A percentile compares a stretch with the other conserved stretches of the same genome.
These are phyloP conservation scores for Cerastoderma edule DNA, from an alignment of 2,888 invertebrate genomes.

Conservation along the genomic window DNA sequence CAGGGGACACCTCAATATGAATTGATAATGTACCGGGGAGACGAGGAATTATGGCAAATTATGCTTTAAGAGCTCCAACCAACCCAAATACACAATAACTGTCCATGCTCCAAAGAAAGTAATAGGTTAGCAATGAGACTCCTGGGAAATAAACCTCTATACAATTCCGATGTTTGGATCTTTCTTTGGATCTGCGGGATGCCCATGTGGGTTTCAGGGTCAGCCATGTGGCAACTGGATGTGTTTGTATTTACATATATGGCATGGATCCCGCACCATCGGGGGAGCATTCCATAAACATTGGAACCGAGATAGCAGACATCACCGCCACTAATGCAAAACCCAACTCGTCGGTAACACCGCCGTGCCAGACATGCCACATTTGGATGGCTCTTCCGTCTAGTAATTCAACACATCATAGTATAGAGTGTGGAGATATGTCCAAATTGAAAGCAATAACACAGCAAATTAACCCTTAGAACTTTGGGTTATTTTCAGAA, in stretches of 20 bases:
- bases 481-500: too few species aligned
- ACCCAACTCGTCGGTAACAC: background rate
- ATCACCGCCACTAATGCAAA: background rate
- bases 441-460: too few species aligned
- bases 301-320: conserved; percentile 12
- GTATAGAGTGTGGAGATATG: too few species aligned
- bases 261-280: background rate
- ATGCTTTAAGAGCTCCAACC: conserved; percentile 45
- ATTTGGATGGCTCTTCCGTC: too few species aligned
- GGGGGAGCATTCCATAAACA: conserved; percentile 15
- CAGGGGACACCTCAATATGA: too few species aligned
- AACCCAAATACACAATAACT: conserved; percentile 60
- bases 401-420: too few species aligned
- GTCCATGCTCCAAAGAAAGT: conserved; percentile 48
- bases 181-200: background rate
- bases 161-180: background rate
- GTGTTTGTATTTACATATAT: conserved; percentile 22
- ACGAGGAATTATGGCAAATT: conserved; percentile 51
- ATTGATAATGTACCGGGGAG: conserved; percentile 55
- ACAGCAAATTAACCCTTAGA: too few species aligned
- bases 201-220: conserved; percentile 13
- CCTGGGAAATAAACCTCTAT: conserved; percentile 49
- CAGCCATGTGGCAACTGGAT: conserved; percentile 18
- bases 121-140: conserved; percentile 53
- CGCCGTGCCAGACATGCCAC: background rate